Evolutionary conservation across 1,140 invertebrate species (phyloP), one percentile per base, ranked within the genome.

Genomic region (Leptestheria dahalacensis): DNA sequence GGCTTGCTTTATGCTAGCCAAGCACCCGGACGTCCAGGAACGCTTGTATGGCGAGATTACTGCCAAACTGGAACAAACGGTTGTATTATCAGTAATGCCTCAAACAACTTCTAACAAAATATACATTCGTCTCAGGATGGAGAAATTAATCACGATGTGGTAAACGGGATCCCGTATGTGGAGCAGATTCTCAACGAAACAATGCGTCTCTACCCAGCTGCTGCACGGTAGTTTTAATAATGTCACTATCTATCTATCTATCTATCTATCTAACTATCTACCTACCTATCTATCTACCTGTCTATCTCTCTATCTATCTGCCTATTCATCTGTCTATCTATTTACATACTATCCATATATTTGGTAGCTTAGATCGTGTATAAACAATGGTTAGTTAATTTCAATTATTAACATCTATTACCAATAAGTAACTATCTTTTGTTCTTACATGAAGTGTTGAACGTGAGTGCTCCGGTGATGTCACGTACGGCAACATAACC

Each of bases 1-100:
- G 65, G 73, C 77, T 6, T 66, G 85, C 0, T 79, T 84, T 63
- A 79, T 83, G 65, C 66, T 91, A 48, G 79, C 85, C 1, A 69
- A 78, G 24, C 75, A 86, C 66, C 78, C 76, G 1, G 78, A 82
- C 18, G 65, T 77, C 33, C 76, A 79, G 64, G 65, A 74, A 24
- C 71, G 66, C 63, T 57, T 77, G 0, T 57, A 65, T 4, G 54
- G 69, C 23, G 75, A 78, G 54, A 55, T 68, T 12, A 50, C 61
- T 2, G 46, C 25, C 3, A 59, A 48, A 33, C 46, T 59, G 53
- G 48, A 41, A 11, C 15, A 61, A 28, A 41, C 20, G 15, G 18
- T 33, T 3, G 21, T 25, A 21, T 12, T 41, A 9, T 9, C 15
- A 9, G 33, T 41, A 9, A 15, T 41, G 33, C 6, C 6, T 9